Evolutionary conservation across 1,140 invertebrate species (phyloP).

Genomic region (Brachionus koreanus): DNA sequence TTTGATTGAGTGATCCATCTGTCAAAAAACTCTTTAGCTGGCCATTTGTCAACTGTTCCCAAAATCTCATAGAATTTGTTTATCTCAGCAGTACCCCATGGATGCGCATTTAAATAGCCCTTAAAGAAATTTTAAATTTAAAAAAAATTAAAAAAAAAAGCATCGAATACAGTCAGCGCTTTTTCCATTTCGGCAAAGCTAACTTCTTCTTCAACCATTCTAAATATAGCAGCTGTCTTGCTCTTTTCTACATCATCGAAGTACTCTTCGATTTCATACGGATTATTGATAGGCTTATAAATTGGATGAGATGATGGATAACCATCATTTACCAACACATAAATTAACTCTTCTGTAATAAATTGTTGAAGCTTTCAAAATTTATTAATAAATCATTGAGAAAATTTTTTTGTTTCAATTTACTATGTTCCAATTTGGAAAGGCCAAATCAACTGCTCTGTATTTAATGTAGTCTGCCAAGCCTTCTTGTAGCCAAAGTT

Average conservation of each 20-base stretch:
- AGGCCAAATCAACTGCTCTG: constrained; percentile 16
- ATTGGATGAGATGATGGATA: constrained; percentile 41
- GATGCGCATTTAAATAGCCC: constrained; percentile 31
- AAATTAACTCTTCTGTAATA: constrained; percentile 28
- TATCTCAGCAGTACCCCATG: constrained; percentile 27
- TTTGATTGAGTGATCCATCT: constrained; percentile 30
- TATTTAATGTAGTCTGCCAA: constrained; percentile 44
- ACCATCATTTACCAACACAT: not conserved
- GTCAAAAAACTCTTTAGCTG: constrained; percentile 29
- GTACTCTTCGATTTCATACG: constrained; percentile 41
- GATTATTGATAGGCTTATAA: not conserved
- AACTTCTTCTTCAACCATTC: constrained; percentile 43
- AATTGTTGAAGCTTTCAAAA: constrained; percentile 17
- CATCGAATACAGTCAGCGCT: constrained; percentile 8
- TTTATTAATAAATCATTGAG: not conserved
- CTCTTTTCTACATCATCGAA: constrained; percentile 33
- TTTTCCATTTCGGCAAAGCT: not conserved
- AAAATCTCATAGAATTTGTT: constrained; percentile 12
- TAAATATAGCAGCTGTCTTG: constrained; percentile 35
- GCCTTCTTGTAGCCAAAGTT: constrained; percentile 43
- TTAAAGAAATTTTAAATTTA: not conserved
- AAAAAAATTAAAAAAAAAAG: not conserved
- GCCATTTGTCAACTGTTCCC: constrained; percentile 10
- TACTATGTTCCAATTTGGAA: constrained; percentile 38
- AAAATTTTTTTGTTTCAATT: not conserved